Percentiles rank a stretch among this genome's conserved stretches.
Conservation (phyloP, 2,113 vertebrate genomes). For the Hyperopisus bebe region DNA sequence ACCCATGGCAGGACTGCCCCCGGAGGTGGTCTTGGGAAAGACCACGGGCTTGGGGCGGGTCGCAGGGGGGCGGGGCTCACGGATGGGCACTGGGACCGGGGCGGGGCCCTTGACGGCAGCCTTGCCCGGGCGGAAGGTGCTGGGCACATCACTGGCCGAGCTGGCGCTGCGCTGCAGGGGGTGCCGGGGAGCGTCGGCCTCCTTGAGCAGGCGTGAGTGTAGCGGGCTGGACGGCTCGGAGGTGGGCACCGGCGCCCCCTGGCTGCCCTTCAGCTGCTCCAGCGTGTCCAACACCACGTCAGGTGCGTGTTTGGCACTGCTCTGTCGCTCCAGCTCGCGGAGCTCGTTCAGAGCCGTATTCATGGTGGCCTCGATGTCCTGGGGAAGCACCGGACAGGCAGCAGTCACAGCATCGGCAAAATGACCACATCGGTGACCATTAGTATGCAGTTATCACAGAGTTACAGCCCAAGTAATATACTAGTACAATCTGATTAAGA, state of each 20-base stretch:
- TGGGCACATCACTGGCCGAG: constrained; percentile 84
- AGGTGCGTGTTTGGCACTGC: constrained; percentile 80
- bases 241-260: constrained; percentile 60
- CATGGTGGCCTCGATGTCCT: constrained; percentile 89
- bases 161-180: constrained; percentile 90
- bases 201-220: constrained; percentile 83
- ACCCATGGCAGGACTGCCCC: constrained; percentile 68
- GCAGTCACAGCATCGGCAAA: background rate
- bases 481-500: background rate
- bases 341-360: constrained; percentile 86
- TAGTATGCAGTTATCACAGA: background rate
- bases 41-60: constrained; percentile 86
- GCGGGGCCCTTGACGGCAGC: constrained; percentile 59
- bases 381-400: constrained; percentile 16
- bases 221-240: constrained; percentile 96
- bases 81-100: constrained; percentile 53
- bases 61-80: constrained; percentile 77
- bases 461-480: background rate
- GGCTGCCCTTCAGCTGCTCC: constrained; percentile 84
- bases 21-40: constrained; percentile 76
- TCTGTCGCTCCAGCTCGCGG: constrained; percentile 83
- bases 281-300: constrained; percentile 96
- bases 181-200: constrained; percentile 60
- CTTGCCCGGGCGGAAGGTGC: constrained; percentile 81
- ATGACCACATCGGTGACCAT: background rate